Evolutionary conservation across 2,888 invertebrate genomes (phyloP), one percentile per base, ranked within the genome.

Genomic region (Tipula helvola): DNA sequence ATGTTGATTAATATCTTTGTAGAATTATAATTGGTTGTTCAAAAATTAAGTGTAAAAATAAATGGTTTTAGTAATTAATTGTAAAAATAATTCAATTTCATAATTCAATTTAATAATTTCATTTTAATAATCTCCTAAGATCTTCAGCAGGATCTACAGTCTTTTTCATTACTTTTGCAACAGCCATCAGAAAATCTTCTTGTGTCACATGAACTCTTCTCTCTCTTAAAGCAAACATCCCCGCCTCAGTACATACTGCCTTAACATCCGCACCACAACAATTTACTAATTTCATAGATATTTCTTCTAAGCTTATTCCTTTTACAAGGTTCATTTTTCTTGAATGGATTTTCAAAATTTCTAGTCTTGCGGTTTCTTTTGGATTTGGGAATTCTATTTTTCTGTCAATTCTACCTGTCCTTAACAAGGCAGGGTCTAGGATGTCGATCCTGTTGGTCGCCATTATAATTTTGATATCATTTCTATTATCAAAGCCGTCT

Each of bases 151-250:
- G 98, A 92, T 99, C 99, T 91, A n/a, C n/a, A n/a, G n/a, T n/a
- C n/a, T 99, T 99, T 92, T 99, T 98, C 99, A 99, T 99, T 52
- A 99, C 99, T 93, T 99, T 99, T 86, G 99, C 99, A 0, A 99
- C 99, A 1, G 99, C 99, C 97, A 99, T 98, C 93, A 99, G 99
- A 92, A 99, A 99, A 92, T 99, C 99, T 93, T 99, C 99, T 91
- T 99, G 99, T 1, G 99, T 99, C 0, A 99, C 99, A 90, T 99
- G 99, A 13, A 99, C 98, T 89, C 99, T 94, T 88, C 99, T 94
- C 91, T 99, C 99, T 90, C 99, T 94, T 84, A 99, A 93, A 5
- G 99, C 99, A 89, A 99, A 99, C 99, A 99, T 99, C 86, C 99
- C 99, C 87, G 99, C 99, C 91, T 99, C 99, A 0, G 99, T 99